These are phyloP conservation scores for Sebastolobus altivelis DNA, from an alignment of 2,797 vertebrate genomes.

Conservation along the genomic window DNA sequence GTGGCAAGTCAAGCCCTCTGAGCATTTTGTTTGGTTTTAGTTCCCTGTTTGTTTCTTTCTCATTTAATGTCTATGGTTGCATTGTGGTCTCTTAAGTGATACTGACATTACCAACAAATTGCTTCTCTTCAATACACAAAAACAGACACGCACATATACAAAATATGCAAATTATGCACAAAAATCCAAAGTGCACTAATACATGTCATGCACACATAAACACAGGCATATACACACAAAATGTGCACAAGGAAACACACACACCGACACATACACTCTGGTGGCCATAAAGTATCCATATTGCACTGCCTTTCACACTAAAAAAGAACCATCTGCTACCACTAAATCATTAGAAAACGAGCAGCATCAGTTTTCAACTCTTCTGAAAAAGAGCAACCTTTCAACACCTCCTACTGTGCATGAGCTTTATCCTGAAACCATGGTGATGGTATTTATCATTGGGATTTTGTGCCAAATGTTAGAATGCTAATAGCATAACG, in stretches of 20 bases:
- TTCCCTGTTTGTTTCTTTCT: not conserved
- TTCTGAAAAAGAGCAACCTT: slow-evolving; percentile 32
- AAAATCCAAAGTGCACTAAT: not conserved
- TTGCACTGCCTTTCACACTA: not conserved
- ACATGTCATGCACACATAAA: not conserved
- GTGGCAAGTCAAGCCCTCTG: not conserved
- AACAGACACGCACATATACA: not conserved
- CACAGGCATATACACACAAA: not conserved
- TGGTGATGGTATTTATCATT: slow-evolving; percentile 37
- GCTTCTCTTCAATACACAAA: not conserved
- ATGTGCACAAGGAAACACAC: not conserved
- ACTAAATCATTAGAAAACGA: slow-evolving; percentile 25
- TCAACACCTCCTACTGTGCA: slow-evolving; percentile 25
- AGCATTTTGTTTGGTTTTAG: not conserved
- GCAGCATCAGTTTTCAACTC: slow-evolving; percentile 16
- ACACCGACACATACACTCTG: not conserved
- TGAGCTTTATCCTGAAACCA: slow-evolving; percentile 37
- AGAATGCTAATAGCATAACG: not conserved
- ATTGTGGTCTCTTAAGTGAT: not conserved
- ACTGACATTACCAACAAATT: not conserved
- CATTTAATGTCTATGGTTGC: not conserved
- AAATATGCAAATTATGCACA: not conserved
- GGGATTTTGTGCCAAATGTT: not conserved
- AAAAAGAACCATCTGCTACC: slow-evolving; percentile 37
- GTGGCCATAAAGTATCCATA: not conserved